These are phyloP conservation scores for Tenebrio molitor DNA, from an alignment of 1,140 invertebrate genomes.

Conservation along the genomic window DNA sequence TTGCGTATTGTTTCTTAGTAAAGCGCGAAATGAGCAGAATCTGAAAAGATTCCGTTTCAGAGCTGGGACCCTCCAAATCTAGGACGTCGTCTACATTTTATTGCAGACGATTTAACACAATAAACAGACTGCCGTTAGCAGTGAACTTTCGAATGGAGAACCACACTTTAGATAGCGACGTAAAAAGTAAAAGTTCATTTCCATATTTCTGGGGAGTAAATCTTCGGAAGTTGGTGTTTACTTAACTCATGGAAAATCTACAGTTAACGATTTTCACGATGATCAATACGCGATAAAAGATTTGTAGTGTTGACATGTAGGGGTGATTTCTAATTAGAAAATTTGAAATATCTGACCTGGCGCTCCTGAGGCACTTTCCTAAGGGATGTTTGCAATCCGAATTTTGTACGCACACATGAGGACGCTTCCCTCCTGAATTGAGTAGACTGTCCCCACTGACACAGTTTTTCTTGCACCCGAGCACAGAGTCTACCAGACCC, in stretches of 20 bases:
- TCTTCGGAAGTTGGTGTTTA: no score
- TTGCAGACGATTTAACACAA: conserved; percentile 13
- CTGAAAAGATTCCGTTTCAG: background rate
- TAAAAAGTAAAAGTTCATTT: conserved; percentile 36
- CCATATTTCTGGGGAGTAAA: background rate
- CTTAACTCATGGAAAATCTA: no score
- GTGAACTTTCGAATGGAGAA: conserved; percentile 24
- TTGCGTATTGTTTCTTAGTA: background rate
- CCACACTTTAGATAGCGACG: background rate
- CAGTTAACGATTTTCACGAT: no score
- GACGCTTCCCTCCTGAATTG: conserved; percentile 71
- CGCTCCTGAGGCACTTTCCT: conserved; percentile 45
- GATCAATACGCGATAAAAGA: no score
- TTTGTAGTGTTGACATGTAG: no score
- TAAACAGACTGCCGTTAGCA: background rate
- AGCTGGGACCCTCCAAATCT: background rate
- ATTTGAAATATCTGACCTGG: conserved; percentile 11
- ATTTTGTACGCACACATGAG: conserved; percentile 73
- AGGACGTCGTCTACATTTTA: conserved; percentile 9
- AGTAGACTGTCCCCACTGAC: conserved; percentile 77
- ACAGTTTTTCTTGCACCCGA: conserved; percentile 82
- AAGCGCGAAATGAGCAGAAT: conserved; percentile 36
- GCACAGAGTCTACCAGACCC: conserved; percentile 82
- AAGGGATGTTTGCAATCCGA: conserved; percentile 68
- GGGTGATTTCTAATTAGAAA: background rate